These are phyloP conservation scores for Dryoscopus gambensis DNA, from an alignment of 2,113 vertebrate species.

Conservation along the genomic window DNA sequence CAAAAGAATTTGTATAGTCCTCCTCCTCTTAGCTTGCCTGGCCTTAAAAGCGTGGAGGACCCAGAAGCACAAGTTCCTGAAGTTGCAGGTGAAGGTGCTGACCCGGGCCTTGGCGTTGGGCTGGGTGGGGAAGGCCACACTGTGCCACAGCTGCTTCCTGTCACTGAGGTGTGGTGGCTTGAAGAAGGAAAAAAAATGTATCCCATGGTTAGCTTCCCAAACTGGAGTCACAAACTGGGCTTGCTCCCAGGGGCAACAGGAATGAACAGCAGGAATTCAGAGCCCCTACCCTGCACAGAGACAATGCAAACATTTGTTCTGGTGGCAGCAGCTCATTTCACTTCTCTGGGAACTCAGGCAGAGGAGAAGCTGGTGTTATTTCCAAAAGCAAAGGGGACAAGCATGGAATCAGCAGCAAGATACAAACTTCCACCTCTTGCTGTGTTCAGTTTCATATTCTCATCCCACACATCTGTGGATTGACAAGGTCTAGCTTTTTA, in stretches of 20 bases:
- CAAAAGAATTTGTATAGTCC: neutral
- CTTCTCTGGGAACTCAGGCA: neutral
- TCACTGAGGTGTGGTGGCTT: neutral
- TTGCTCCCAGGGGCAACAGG: neutral
- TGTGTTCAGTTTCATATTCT: neutral
- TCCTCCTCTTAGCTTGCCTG: neutral
- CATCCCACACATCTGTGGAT: neutral
- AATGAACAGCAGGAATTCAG: neutral
- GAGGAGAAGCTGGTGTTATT: neutral
- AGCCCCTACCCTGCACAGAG: neutral
- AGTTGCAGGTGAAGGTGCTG: neutral
- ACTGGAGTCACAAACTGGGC: neutral
- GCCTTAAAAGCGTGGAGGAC: neutral
- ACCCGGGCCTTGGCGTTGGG: fast-evolving
- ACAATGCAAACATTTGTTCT: neutral
- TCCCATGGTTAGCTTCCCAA: neutral
- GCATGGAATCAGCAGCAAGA: neutral
- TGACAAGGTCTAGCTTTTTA: neutral
- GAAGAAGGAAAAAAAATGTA: neutral
- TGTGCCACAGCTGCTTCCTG: neutral
- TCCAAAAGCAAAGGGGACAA: neutral
- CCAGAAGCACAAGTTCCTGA: neutral
- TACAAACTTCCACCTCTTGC: neutral
- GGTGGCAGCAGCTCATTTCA: neutral
- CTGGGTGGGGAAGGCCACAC: neutral